Evolutionary conservation across 2,113 vertebrate species (phyloP).

Genomic region (Galbula dea): DNA sequence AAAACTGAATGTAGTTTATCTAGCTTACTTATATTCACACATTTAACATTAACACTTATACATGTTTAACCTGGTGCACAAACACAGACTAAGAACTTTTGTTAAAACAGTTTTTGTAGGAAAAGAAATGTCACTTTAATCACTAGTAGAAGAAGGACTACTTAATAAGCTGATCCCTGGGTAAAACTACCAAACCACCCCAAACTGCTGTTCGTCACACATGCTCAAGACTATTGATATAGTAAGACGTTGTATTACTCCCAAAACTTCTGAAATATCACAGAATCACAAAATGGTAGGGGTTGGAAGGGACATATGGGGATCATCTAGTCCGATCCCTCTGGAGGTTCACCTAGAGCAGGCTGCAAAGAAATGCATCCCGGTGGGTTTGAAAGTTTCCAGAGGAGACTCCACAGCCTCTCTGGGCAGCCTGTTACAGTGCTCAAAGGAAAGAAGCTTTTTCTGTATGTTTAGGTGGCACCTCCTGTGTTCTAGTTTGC

Average conservation of each 20-base stretch:
- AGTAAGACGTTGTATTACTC: background rate
- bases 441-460: too few species aligned
- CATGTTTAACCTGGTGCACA: background rate
- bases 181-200: background rate
- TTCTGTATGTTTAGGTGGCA: too few species aligned
- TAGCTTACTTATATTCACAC: background rate
- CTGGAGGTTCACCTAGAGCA: too few species aligned
- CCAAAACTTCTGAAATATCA: background rate
- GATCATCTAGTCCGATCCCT: too few species aligned
- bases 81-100: background rate
- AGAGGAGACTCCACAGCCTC: background rate
- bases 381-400: too few species aligned
- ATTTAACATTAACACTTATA: background rate
- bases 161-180: background rate
- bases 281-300: too few species aligned
- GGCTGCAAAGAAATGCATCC: too few species aligned
- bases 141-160: background rate
- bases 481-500: too few species aligned
- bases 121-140: background rate
- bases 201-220: background rate
- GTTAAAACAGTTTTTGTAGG: background rate
- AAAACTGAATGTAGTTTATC: background rate
- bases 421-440: background rate
- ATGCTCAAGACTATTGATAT: accelerated
- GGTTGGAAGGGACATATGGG: too few species aligned